A percentile compares a stretch with the other conserved stretches of the same genome.
Conservation (phyloP, 2,797 vertebrate genomes). For the Ciconia nigra region DNA sequence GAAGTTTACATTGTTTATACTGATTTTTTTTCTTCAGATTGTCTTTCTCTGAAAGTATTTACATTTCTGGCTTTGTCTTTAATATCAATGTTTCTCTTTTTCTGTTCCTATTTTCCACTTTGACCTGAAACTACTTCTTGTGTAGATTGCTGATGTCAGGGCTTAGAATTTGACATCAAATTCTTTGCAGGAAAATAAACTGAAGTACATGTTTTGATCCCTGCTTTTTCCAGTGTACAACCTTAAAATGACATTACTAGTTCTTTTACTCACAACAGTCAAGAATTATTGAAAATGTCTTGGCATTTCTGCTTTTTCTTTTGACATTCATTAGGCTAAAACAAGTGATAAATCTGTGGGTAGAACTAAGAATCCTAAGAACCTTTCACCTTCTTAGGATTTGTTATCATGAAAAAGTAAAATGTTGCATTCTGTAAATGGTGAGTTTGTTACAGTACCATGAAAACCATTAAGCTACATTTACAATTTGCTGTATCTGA, state of each 20-base stretch:
- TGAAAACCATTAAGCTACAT: background rate
- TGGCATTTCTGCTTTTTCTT: constrained; percentile 14
- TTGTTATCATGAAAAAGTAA: background rate
- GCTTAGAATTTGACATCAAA: background rate
- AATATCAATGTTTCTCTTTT: background rate
- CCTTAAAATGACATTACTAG: background rate
- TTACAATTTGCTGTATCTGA: background rate
- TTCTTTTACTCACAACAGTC: background rate
- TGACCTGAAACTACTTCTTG: background rate
- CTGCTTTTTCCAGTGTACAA: background rate
- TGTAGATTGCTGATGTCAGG: background rate
- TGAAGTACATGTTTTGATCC: background rate
- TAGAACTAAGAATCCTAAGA: background rate
- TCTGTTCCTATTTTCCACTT: background rate
- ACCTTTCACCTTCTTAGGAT: background rate
- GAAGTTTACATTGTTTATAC: background rate
- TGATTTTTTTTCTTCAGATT: background rate
- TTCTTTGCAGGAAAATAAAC: background rate
- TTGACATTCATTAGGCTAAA: constrained; percentile 4
- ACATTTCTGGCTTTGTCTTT: background rate
- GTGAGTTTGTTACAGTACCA: background rate
- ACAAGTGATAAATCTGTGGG: background rate
- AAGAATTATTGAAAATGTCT: background rate
- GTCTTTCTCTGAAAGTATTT: background rate
- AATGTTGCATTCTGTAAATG: background rate